These are phyloP conservation scores for Conus betulinus DNA, from an alignment of 1,140 invertebrate genomes.

Conservation along the genomic window DNA sequence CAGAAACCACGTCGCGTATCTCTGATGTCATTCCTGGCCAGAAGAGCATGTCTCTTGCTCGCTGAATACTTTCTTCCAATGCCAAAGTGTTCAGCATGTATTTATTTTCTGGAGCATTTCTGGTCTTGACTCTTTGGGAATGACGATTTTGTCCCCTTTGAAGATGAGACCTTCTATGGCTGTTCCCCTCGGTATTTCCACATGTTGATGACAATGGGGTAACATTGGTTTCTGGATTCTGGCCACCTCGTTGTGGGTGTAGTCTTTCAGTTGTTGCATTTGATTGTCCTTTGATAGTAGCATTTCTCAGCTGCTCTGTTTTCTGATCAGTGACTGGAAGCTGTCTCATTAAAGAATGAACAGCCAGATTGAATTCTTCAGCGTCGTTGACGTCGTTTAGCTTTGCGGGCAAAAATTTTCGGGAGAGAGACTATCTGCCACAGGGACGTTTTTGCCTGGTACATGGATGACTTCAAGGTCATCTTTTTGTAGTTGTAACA, in stretches of 20 bases:
- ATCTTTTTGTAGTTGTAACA: slow-evolving; percentile 46
- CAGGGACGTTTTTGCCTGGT: slow-evolving; percentile 47
- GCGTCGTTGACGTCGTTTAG: too few relatives aligned
- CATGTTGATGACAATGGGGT: background rate
- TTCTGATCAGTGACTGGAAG: slow-evolving; percentile 25
- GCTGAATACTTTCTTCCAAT: too few relatives aligned
- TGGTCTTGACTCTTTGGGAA: background rate
- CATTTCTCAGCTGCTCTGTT: slow-evolving; percentile 9
- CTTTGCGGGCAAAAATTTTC: background rate
- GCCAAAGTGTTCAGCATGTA: slow-evolving; percentile 51
- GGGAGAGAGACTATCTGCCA: slow-evolving; percentile 53
- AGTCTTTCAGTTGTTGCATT: background rate
- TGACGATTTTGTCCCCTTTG: too few relatives aligned
- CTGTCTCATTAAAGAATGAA: slow-evolving; percentile 9
- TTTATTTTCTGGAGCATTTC: slow-evolving; percentile 42
- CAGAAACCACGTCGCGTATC: slow-evolving; percentile 40
- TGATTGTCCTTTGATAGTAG: slow-evolving; percentile 7
- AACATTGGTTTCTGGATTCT: background rate
- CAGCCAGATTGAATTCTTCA: slow-evolving; percentile 10
- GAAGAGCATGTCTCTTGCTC: too few relatives aligned
- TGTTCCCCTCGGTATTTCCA: slow-evolving; percentile 24
- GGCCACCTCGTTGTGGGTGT: slow-evolving; percentile 32
- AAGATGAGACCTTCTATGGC: background rate
- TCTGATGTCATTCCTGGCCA: slow-evolving; percentile 43
- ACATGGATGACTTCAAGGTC: slow-evolving; percentile 57